Conservation (phyloP, 2,113 vertebrate genomes). For the Xiphophorus maculatus region DNA sequence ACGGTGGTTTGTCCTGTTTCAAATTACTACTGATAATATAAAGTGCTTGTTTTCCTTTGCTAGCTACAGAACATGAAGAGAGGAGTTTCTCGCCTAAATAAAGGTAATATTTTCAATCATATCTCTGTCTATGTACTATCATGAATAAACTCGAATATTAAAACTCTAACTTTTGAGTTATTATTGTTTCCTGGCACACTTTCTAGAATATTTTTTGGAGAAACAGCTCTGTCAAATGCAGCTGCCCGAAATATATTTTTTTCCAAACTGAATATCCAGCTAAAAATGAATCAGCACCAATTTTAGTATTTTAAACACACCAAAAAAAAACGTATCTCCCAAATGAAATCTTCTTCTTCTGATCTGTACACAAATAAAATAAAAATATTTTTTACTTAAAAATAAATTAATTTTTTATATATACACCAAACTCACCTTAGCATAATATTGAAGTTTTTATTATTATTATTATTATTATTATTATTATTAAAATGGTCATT, state of each 20-base stretch:
- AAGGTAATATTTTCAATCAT: neutral
- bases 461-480: no score
- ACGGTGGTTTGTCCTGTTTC: constrained; percentile 27
- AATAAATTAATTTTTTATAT: neutral
- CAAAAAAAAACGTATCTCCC: neutral
- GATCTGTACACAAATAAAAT: no score
- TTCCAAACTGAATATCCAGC: neutral
- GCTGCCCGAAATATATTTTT: neutral
- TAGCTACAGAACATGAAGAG: constrained; percentile 21
- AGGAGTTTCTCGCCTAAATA: constrained; percentile 9
- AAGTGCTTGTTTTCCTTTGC: neutral
- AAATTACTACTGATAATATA: constrained; percentile 24
- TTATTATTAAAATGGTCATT: no score
- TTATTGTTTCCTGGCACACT: neutral
- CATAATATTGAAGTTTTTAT: no score
- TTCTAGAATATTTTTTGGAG: neutral
- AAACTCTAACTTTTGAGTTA: constrained; percentile 10
- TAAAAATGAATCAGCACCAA: neutral
- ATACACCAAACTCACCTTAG: no score
- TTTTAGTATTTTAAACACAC: neutral
- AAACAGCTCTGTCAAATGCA: neutral
- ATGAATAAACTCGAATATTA: constrained; percentile 14
- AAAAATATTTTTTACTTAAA: neutral
- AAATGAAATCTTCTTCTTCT: no score
- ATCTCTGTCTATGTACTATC: neutral